Evolutionary conservation across 2,113 vertebrate genomes (phyloP).

Genomic region (Gopherus flavomarginatus): DNA sequence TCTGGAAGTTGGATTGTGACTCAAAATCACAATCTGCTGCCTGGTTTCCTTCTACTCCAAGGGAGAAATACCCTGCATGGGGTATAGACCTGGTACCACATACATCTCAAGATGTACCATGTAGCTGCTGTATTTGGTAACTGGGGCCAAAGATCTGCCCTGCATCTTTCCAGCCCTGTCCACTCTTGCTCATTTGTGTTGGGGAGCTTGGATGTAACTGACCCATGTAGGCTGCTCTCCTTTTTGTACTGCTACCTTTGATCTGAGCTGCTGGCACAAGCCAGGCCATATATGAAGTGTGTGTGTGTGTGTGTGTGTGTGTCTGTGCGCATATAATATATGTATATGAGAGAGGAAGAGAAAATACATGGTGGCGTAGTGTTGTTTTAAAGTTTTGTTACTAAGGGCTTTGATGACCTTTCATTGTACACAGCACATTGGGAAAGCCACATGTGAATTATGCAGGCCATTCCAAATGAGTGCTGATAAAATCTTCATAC

Average conservation of each 20-base stretch:
- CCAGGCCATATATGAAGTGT: not conserved
- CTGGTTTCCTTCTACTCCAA: not conserved
- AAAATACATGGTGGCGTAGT: not conserved
- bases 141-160: not conserved
- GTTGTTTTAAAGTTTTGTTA: not conserved
- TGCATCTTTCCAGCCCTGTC: not conserved
- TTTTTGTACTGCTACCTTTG: not conserved
- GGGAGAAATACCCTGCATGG: not conserved
- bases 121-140: not conserved
- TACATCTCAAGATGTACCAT: not conserved
- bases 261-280: not conserved
- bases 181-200: not conserved
- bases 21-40: not conserved
- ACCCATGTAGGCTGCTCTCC: not conserved
- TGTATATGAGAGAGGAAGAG: not conserved
- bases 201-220: not conserved
- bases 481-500: accelerated
- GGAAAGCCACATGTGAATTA: not conserved
- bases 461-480: not conserved
- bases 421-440: not conserved
- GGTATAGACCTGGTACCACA: not conserved
- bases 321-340: not conserved
- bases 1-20: not conserved
- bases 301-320: not conserved
- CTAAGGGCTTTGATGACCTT: not conserved